phyloP scores from a whole-genome alignment of 1,140 invertebrate species.

The Drosophila sucinea region DNA sequence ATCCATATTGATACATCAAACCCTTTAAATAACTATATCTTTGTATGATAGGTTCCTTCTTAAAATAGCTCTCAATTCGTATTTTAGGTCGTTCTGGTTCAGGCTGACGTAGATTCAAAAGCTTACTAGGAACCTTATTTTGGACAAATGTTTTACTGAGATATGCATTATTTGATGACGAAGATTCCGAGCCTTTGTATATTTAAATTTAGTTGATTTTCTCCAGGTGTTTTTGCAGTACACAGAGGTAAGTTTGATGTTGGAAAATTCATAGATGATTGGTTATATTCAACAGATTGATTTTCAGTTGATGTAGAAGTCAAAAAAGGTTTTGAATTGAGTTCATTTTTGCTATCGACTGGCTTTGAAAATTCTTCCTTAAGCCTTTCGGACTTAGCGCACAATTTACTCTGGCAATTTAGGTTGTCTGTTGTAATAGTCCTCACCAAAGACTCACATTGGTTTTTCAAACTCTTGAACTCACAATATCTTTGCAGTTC shows the following conservation, averaged over 20 bases:
- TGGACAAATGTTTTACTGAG: not conserved
- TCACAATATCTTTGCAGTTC: no score
- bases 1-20: not conserved
- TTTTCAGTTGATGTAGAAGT: no score
- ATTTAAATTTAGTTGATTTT: not conserved
- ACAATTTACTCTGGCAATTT: no score
- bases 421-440: not conserved
- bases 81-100: not conserved
- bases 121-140: not conserved
- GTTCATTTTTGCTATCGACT: no score
- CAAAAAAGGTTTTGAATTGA: no score
- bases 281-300: no score
- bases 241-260: no score
- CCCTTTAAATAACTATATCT: not conserved
- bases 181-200: not conserved
- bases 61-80: not conserved
- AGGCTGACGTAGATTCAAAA: not conserved
- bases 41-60: not conserved
- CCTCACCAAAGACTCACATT: not conserved
- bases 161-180: not conserved
- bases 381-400: fast-evolving
- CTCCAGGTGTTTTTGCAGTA: no score
- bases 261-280: no score
- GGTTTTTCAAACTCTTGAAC: not conserved
- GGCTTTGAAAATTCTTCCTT: no score